phyloP scores from a whole-genome alignment of 2,888 invertebrate species.

The Acanthosepion lycidas region DNA sequence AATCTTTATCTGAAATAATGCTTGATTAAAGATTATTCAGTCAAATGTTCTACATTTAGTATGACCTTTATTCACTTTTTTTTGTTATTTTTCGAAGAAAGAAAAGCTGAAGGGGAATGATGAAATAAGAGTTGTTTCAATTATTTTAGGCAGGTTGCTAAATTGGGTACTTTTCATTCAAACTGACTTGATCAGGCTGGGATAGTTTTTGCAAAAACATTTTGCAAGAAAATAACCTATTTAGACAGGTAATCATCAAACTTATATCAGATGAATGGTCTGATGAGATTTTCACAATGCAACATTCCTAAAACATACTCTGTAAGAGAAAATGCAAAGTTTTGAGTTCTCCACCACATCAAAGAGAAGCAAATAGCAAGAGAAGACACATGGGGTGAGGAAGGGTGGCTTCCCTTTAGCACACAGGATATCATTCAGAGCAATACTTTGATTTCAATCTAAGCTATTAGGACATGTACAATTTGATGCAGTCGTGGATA shows the following conservation, averaged over 20 bases:
- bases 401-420: neutral
- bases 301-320: neutral
- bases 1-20: slow-evolving; percentile 9
- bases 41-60: neutral
- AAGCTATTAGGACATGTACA: neutral
- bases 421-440: neutral
- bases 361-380: neutral
- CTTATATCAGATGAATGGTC: neutral
- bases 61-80: neutral
- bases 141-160: too few species aligned
- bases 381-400: neutral
- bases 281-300: neutral
- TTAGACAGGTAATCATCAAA: too few species aligned
- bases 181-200: too few species aligned
- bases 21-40: neutral
- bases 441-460: neutral
- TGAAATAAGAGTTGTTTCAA: too few species aligned
- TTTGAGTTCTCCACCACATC: slow-evolving; percentile 20
- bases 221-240: too few species aligned
- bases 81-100: too few species aligned
- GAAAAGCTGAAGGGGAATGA: too few species aligned
- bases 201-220: too few species aligned
- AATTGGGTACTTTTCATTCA: too few species aligned
- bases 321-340: neutral
- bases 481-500: neutral